These are phyloP conservation scores for Streptopelia turtur DNA, from an alignment of 2,797 vertebrate species.

Conservation along the genomic window DNA sequence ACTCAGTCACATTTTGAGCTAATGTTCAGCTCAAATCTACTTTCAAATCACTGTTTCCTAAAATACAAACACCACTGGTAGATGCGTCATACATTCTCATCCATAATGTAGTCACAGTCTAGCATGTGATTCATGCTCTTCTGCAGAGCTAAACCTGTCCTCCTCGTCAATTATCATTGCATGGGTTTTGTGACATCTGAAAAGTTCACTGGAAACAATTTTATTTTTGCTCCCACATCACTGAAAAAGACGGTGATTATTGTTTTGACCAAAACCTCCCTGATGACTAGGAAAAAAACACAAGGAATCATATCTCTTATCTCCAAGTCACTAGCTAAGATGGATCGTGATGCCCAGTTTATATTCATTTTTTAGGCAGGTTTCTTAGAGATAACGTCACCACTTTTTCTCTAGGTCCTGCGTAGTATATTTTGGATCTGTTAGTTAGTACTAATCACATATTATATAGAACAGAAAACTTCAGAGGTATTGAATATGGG, in stretches of 20 bases:
- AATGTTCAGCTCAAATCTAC: constrained; percentile 18
- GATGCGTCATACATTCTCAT: constrained; percentile 51
- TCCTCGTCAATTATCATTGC: background rate
- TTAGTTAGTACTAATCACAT: background rate
- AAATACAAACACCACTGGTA: constrained; percentile 47
- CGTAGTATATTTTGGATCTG: background rate
- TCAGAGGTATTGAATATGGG: background rate
- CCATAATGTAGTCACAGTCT: constrained; percentile 47
- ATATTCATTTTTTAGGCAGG: background rate
- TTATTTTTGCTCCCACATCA: background rate
- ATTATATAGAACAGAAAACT: background rate
- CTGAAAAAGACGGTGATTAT: background rate
- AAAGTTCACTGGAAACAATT: background rate
- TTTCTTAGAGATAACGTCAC: background rate
- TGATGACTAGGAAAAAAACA: background rate
- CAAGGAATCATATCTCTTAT: background rate
- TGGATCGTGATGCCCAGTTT: background rate
- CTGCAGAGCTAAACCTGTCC: constrained; percentile 11
- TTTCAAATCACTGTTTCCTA: constrained; percentile 39
- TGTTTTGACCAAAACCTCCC: background rate
- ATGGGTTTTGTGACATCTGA: background rate
- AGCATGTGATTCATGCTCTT: constrained; percentile 41
- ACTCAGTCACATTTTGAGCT: constrained; percentile 5
- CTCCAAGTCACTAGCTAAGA: background rate
- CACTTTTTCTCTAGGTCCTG: background rate